Conservation (phyloP, 2,113 vertebrate species). For the Macrotis lagotis region DNA sequence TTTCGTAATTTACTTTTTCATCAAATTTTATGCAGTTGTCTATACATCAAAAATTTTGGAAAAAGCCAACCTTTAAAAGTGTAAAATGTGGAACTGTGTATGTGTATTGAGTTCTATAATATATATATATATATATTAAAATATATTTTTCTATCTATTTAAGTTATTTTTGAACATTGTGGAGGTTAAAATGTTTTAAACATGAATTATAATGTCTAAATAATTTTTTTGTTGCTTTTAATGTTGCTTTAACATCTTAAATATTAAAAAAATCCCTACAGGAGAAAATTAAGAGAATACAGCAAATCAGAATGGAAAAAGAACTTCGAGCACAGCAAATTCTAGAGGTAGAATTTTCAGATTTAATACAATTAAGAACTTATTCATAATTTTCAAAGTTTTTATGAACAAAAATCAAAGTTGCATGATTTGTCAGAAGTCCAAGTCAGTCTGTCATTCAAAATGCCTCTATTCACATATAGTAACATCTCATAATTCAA, state of each 20-base stretch:
- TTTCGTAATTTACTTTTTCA: not conserved
- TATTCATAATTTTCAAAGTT: constrained; percentile 22
- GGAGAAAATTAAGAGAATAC: constrained; percentile 98
- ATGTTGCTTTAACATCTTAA: constrained; percentile 52
- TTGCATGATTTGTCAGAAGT: not conserved
- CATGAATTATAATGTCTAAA: constrained; percentile 37
- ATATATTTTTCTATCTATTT: not conserved
- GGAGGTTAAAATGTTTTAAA: not conserved
- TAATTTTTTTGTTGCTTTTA: constrained; percentile 27
- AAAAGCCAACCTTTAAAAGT: constrained; percentile 16
- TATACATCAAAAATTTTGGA: constrained; percentile 36
- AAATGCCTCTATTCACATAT: constrained; percentile 60
- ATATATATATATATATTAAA: too few relatives aligned
- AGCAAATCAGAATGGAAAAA: constrained; percentile 97
- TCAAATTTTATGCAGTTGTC: constrained; percentile 3
- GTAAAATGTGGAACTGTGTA: constrained; percentile 13
- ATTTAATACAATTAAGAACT: constrained; percentile 52
- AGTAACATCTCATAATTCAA: constrained; percentile 13
- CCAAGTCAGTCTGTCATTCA: constrained; percentile 30
- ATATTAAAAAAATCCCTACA: constrained; percentile 77
- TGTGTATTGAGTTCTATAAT: constrained; percentile 10
- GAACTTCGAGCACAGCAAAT: constrained; percentile 97
- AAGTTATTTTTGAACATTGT: constrained; percentile 17
- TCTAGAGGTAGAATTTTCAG: constrained; percentile 90
- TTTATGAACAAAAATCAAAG: not conserved